A percentile compares a stretch with the other conserved stretches of the same genome.
phyloP scores from a whole-genome alignment of 2,113 vertebrate species.

The Laterallus jamaicensis region DNA sequence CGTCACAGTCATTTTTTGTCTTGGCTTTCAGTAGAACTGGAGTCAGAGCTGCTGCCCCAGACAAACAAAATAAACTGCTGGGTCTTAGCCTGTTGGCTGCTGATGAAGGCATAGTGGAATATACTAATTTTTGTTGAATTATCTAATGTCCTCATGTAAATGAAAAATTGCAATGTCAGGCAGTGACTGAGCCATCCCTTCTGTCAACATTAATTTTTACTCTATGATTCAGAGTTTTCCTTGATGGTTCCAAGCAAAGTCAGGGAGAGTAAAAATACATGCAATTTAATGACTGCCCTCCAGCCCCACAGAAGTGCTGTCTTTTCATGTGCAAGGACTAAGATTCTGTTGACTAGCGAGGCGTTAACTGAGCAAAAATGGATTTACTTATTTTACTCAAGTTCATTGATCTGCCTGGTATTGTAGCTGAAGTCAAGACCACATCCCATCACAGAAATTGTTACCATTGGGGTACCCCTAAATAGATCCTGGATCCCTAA shows the following conservation, averaged over 20 bases:
- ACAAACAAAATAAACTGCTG: constrained; percentile 40
- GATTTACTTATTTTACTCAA: neutral
- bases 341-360: neutral
- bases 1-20: constrained; percentile 42
- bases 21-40: constrained; percentile 15
- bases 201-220: neutral
- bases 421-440: neutral
- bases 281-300: neutral
- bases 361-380: neutral
- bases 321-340: neutral
- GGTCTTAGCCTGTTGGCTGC: neutral
- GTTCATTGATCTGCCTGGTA: neutral
- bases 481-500: neutral
- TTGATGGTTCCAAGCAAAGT: neutral
- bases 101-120: neutral
- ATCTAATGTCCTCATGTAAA: neutral
- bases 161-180: neutral
- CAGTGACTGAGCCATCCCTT: neutral
- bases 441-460: neutral
- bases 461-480: neutral
- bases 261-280: neutral
- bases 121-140: neutral
- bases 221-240: neutral
- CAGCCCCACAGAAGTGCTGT: neutral
- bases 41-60: constrained; percentile 12